Evolutionary conservation across 2,113 vertebrate species (phyloP).

Genomic region (Oostethus manadensis): DNA sequence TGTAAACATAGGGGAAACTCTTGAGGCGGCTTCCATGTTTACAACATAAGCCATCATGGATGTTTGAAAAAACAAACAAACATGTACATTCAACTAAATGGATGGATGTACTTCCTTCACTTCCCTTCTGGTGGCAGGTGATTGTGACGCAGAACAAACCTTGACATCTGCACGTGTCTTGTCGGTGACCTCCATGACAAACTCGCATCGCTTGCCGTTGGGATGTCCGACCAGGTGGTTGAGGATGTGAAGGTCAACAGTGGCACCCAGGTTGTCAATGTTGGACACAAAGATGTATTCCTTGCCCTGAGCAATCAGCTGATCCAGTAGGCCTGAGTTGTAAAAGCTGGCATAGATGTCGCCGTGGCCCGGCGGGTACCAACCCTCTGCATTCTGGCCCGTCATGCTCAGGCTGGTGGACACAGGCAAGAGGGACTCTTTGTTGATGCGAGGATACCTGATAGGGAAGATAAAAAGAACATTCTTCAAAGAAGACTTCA

Average conservation of each 20-base stretch:
- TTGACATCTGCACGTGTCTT: constrained; percentile 97
- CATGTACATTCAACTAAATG: too few relatives aligned
- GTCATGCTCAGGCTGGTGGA: constrained; percentile 80
- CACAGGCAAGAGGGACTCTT: constrained; percentile 93
- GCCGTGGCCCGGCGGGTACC: constrained; percentile 96
- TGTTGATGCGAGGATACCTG: constrained; percentile 92
- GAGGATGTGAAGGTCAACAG: constrained; percentile 96
- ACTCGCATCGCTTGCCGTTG: constrained; percentile 89
- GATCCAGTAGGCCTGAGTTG: constrained; percentile 90
- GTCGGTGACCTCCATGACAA: constrained; percentile 98
- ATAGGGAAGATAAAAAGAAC: background rate
- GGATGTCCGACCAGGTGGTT: constrained; percentile 92
- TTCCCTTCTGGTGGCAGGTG: background rate
- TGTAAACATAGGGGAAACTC: too few relatives aligned
- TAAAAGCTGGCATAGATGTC: constrained; percentile 96
- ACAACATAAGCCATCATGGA: too few relatives aligned
- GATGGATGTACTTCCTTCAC: too few relatives aligned
- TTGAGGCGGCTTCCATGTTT: too few relatives aligned
- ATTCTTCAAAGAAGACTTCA: constrained; percentile 17
- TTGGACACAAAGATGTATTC: constrained; percentile 99
- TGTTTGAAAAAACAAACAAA: too few relatives aligned
- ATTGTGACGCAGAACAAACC: constrained; percentile 57
- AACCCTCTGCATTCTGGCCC: constrained; percentile 85
- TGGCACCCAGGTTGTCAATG: constrained; percentile 98
- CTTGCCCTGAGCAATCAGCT: constrained; percentile 85